Evolutionary conservation across 2,797 vertebrate species (phyloP).

Genomic region (Dendrocincla tyrannina): DNA sequence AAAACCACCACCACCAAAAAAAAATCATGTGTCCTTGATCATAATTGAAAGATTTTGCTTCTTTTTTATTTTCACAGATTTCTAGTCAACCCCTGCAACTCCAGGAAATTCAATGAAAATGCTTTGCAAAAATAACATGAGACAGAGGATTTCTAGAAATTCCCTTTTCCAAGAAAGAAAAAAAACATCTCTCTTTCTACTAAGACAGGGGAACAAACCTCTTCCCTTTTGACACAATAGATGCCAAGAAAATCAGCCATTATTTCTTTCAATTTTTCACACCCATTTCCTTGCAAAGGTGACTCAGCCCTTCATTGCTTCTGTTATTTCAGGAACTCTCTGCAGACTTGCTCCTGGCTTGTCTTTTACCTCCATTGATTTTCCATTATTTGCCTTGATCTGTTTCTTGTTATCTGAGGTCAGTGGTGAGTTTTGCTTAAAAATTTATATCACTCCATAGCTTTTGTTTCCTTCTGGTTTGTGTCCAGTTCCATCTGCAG

Average conservation of each 20-base stretch:
- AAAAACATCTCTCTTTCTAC: background rate
- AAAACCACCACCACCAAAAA: background rate
- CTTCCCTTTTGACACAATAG: background rate
- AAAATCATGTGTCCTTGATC: background rate
- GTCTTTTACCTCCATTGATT: background rate
- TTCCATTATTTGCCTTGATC: background rate
- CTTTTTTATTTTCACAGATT: background rate
- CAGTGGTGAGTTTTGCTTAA: background rate
- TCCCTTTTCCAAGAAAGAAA: background rate
- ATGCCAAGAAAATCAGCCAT: background rate
- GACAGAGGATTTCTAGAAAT: background rate
- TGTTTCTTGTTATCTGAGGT: background rate
- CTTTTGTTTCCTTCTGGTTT: background rate
- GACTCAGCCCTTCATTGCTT: background rate
- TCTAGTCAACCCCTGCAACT: background rate
- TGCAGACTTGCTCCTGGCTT: background rate
- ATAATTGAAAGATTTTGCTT: background rate
- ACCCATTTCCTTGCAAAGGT: background rate
- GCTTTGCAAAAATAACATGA: background rate
- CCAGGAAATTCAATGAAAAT: accelerated
- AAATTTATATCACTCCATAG: background rate
- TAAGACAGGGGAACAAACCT: background rate
- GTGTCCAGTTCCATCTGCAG: background rate
- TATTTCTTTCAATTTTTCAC: background rate
- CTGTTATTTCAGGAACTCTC: background rate